Conservation (phyloP, 2,113 vertebrate species). For the Ceyx melanurus region DNA sequence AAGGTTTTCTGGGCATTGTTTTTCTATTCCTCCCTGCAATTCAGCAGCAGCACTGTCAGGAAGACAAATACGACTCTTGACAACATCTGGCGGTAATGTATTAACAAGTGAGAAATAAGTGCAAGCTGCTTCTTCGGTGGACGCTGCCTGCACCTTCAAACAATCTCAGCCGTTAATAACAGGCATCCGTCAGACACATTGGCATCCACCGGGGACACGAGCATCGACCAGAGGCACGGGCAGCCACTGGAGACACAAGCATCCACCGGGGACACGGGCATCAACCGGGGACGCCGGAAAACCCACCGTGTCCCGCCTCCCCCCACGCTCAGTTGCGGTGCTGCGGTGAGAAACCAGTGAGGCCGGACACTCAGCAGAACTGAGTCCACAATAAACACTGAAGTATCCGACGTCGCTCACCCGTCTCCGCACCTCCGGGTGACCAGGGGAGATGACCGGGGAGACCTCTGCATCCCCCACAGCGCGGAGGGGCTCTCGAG, state of each 20-base stretch:
- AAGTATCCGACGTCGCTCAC: neutral
- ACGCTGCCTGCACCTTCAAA: neutral
- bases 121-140: neutral
- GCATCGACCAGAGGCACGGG: too few species aligned
- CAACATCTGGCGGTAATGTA: neutral
- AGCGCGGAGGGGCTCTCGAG: too few species aligned
- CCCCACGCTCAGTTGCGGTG: neutral
- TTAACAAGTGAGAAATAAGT: neutral
- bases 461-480: too few species aligned
- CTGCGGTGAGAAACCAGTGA: neutral
- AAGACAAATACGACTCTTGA: neutral
- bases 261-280: too few species aligned
- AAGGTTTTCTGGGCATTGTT: neutral
- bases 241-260: too few species aligned
- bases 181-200: neutral
- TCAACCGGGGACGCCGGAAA: neutral
- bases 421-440: neutral
- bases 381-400: neutral
- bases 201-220: too few species aligned
- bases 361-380: neutral
- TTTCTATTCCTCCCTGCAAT: neutral
- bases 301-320: neutral
- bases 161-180: neutral
- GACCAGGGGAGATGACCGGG: too few species aligned
- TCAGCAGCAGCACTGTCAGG: neutral